A percentile compares a stretch with the other conserved stretches of the same genome.
These are phyloP conservation scores for Sorex fumeus DNA, from an alignment of 2,113 vertebrate species.

Conservation along the genomic window DNA sequence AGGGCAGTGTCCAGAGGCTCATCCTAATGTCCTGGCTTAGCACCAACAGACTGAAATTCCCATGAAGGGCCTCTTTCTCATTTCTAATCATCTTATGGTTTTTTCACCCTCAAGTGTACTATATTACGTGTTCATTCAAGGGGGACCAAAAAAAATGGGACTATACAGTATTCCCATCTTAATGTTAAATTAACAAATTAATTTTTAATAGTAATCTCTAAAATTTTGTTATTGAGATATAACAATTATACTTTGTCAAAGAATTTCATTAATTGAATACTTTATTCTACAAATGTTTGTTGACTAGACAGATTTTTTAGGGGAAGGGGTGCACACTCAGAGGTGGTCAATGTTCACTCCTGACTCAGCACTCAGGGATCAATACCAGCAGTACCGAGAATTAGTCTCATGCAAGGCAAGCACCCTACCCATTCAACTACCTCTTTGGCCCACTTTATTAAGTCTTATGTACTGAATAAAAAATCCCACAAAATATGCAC, in stretches of 20 bases:
- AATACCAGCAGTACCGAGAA: no score
- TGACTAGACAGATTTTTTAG: neutral
- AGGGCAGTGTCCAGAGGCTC: no score
- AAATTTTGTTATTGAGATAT: slow-evolving; percentile 5
- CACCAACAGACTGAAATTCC: neutral
- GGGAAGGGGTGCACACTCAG: no score
- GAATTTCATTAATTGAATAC: neutral
- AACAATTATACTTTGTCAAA: neutral
- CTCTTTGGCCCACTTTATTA: neutral
- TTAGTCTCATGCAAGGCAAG: no score
- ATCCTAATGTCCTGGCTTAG: no score
- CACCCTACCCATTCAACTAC: no score
- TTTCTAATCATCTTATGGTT: neutral
- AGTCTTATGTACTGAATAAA: neutral
- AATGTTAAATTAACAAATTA: slow-evolving; percentile 17
- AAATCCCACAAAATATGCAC: no score
- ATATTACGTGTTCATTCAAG: neutral
- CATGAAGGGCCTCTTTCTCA: neutral
- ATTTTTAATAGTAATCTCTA: neutral
- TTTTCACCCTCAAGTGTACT: neutral
- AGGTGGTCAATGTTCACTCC: no score
- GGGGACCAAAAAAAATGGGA: neutral
- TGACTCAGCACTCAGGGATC: no score
- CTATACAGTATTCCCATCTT: neutral
- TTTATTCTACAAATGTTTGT: slow-evolving; percentile 50